Base-by-base conservation (phyloP, 2,797 vertebrate genomes). In the Megaceryle alcyon region DNA sequence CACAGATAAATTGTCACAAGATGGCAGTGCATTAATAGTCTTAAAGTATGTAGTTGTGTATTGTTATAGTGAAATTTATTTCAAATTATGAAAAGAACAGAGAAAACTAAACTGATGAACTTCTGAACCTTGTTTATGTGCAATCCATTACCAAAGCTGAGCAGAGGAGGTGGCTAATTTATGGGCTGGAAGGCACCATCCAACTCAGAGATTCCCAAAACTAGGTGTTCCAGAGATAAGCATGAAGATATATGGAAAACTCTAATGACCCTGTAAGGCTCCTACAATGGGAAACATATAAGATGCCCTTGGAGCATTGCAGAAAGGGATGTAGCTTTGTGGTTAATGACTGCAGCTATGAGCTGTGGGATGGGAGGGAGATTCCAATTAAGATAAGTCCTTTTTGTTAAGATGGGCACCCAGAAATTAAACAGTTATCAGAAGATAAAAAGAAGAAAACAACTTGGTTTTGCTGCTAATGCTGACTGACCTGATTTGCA, bases 11-110 rank as follows among this genome's bases (percentile, higher is more conserved):
- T 2, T 92, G 86, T 92, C 86, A 94, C 84, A 91, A 92, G 92
- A 94, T 92, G 82, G 84, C 82, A 92, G 64, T 85, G 92, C 91
- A 68, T 89, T 85, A 85, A 56, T 89, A 66, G 56, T 29, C 43
- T 80, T 85, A 37, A 83, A 60, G 95, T 33, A 82, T 4, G 53
- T n/a, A 77, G 4, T 18, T 2, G 1, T 37, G 25, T 44, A 37
- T 64, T 78, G 22, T 57, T 76, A 56, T 2, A 89, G 33, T 31
- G n/a, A 59, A 72, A 76, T 65, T 78, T 9, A 77, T 86, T 88
- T 84, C 70, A 49, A 66, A 85, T 73, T 59, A 9, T 13, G 43
- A 61, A 44, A 66, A 76, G 10, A 84, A 65, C 0, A 2, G 12
- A 69, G 37, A 69, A 88, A 79, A 83, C 10, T 6, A 17, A 76